A percentile compares a stretch with the other conserved stretches of the same genome.
Evolutionary conservation across 2,888 invertebrate species (phyloP).

Genomic region (Eristalinus aeneus): DNA sequence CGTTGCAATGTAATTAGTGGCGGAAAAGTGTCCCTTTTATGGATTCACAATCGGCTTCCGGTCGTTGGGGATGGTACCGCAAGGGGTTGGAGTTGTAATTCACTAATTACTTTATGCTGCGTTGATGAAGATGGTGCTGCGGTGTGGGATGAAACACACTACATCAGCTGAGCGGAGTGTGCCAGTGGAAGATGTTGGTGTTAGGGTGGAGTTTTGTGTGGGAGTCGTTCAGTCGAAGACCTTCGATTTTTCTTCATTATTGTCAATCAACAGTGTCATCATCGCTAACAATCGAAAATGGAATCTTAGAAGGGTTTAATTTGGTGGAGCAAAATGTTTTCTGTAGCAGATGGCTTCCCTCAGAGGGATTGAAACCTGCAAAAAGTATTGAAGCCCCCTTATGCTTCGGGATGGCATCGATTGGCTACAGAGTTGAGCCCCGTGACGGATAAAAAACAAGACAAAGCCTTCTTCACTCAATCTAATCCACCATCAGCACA

Average conservation of each 20-base stretch:
- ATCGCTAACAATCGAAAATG: not conserved
- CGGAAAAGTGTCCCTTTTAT: conserved; percentile 70
- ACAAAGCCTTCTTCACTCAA: not conserved
- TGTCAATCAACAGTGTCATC: conserved; percentile 77
- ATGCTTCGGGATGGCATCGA: no score
- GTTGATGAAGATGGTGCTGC: conserved; percentile 57
- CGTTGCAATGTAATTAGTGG: conserved; percentile 69
- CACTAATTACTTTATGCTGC: conserved; percentile 71
- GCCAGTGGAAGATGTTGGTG: not conserved
- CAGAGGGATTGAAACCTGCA: not conserved
- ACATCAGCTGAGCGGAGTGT: not conserved
- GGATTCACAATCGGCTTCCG: conserved; percentile 65
- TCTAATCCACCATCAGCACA: not conserved
- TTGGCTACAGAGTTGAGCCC: no score
- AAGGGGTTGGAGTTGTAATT: conserved; percentile 62
- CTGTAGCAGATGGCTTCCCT: not conserved
- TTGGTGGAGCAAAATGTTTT: not conserved
- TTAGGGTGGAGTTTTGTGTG: not conserved
- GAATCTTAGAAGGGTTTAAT: not conserved
- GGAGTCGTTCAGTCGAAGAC: conserved; percentile 49
- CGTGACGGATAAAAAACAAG: no score
- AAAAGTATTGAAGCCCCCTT: no score
- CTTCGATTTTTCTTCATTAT: conserved; percentile 81
- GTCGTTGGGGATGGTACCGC: conserved; percentile 22
- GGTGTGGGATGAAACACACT: not conserved